Conservation (phyloP, 2,888 invertebrate genomes). For the Mesorhabditis belari region DNA sequence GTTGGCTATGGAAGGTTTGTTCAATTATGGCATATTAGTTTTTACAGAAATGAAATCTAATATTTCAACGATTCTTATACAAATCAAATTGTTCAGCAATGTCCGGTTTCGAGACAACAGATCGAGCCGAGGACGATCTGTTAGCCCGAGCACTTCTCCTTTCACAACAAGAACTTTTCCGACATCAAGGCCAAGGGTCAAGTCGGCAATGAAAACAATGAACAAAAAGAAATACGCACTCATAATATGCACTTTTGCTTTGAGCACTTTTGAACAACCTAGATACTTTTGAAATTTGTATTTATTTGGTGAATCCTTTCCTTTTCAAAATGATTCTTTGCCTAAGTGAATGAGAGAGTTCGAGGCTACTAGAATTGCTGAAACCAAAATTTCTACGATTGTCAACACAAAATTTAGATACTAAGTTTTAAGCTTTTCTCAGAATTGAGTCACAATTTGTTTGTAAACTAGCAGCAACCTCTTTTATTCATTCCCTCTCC, state of each 20-base stretch:
- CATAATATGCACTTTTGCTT: not conserved
- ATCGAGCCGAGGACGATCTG: conserved; percentile 23
- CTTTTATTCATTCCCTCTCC: not conserved
- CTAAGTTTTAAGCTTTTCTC: no score
- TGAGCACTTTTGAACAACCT: no score
- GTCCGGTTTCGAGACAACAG: not conserved
- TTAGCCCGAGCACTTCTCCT: conserved; percentile 37
- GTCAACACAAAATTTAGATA: no score
- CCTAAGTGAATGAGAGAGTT: no score
- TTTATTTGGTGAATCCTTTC: no score
- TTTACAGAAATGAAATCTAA: not conserved
- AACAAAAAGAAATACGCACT: no score
- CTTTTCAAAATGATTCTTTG: no score
- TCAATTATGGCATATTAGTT: not conserved
- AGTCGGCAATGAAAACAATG: not conserved
- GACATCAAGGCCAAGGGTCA: not conserved
- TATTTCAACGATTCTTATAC: not conserved
- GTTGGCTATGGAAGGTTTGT: conserved; percentile 17
- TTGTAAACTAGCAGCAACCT: no score
- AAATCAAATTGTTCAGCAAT: not conserved
- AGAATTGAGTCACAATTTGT: no score
- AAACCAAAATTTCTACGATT: no score
- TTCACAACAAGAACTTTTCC: conserved; percentile 34
- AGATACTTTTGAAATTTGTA: no score
- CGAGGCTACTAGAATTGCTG: no score